phyloP scores from a whole-genome alignment of 2,113 vertebrate species.

The Arenaria interpres region DNA sequence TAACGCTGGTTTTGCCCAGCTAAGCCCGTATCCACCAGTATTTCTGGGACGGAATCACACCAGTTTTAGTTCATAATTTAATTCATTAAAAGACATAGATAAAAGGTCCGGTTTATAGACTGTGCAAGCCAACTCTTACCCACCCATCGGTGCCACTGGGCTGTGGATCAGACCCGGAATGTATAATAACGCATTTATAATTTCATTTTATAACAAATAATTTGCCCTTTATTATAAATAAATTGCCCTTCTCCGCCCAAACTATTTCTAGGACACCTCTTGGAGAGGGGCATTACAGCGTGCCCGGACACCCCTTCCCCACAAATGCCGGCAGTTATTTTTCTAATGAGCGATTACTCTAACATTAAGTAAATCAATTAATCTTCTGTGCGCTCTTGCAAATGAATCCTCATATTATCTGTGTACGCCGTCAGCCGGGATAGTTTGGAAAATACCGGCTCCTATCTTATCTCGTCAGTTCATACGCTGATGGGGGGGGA shows the following conservation, averaged over 20 bases:
- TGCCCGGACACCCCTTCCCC: background rate
- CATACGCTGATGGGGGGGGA: constrained; percentile 23
- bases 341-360: background rate
- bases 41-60: background rate
- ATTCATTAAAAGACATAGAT: background rate
- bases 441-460: constrained; percentile 60
- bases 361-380: constrained; percentile 9
- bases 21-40: background rate
- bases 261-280: accelerated
- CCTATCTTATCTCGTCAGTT: constrained; percentile 73
- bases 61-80: background rate
- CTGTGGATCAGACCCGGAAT: background rate
- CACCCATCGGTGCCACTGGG: background rate
- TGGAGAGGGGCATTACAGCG: background rate
- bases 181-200: background rate
- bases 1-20: accelerated
- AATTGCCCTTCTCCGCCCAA: background rate
- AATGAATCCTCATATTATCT: constrained; percentile 34
- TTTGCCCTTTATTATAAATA: background rate
- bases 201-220: background rate
- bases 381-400: background rate
- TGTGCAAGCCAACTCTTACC: background rate
- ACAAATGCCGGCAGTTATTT: constrained; percentile 2
- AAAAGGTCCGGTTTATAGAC: background rate
- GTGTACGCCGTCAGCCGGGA: background rate